A percentile compares a stretch with the other conserved stretches of the same genome.
phyloP scores from a whole-genome alignment of 2,888 invertebrate species.

The Brachyopa scutellaris region DNA sequence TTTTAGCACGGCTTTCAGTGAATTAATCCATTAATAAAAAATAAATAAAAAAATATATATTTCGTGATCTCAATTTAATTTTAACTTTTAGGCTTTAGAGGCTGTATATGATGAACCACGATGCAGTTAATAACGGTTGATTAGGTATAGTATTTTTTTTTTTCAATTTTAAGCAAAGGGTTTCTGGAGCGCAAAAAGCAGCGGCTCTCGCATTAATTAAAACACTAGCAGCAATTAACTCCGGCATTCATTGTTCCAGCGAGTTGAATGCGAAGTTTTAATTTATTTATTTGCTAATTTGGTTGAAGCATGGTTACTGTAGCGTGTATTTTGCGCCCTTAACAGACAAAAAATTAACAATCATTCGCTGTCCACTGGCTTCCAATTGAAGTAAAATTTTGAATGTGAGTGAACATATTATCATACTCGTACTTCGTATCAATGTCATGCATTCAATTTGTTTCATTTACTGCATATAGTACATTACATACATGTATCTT shows the following conservation, averaged over 20 bases:
- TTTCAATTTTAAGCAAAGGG: not conserved
- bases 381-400: constrained; percentile 2
- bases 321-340: not conserved
- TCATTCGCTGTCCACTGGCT: not conserved
- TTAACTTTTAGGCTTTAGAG: too few species aligned
- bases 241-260: not conserved
- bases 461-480: not conserved
- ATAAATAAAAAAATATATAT: too few species aligned
- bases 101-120: too few species aligned
- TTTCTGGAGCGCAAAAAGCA: not conserved
- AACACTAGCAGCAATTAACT: not conserved
- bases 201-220: not conserved
- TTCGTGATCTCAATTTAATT: too few species aligned
- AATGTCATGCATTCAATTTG: not conserved
- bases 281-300: not conserved
- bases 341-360: not conserved
- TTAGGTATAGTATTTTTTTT: too few species aligned
- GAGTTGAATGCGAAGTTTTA: not conserved
- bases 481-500: not conserved
- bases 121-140: too few species aligned
- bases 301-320: not conserved
- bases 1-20: too few species aligned
- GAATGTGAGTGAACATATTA: too few species aligned
- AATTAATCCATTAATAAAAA: too few species aligned
- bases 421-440: not conserved